These are phyloP conservation scores for Phyllostomus discolor DNA, from an alignment of 2,113 vertebrate genomes.

Conservation along the genomic window DNA sequence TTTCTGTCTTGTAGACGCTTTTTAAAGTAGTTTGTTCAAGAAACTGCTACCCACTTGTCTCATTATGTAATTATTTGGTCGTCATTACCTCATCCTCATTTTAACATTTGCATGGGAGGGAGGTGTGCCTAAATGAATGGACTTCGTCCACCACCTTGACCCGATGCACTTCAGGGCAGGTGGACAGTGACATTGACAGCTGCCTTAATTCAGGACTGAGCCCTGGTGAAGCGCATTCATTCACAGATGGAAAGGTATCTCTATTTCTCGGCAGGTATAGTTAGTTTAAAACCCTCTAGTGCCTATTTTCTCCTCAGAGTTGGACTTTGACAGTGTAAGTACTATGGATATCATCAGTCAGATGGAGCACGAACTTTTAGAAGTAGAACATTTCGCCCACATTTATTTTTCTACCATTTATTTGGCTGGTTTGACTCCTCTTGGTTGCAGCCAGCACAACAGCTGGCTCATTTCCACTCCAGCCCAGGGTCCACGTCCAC, in stretches of 20 bases:
- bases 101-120: neutral
- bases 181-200: neutral
- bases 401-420: neutral
- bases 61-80: neutral
- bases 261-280: neutral
- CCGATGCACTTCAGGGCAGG: neutral
- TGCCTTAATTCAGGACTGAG: neutral
- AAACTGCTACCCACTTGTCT: neutral
- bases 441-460: neutral
- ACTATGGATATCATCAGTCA: neutral
- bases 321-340: neutral
- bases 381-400: neutral
- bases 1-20: neutral
- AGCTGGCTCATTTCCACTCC: neutral
- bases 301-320: neutral
- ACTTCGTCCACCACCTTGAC: neutral
- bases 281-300: neutral
- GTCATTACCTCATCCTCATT: neutral
- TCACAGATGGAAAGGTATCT: neutral
- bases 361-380: neutral
- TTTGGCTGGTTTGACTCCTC: constrained; percentile 11
- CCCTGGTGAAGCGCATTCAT: neutral
- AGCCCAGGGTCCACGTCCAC: neutral
- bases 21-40: neutral
- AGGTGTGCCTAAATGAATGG: neutral